phyloP scores from a whole-genome alignment of 1,140 invertebrate genomes.

The Oncopodura yosiiana region DNA sequence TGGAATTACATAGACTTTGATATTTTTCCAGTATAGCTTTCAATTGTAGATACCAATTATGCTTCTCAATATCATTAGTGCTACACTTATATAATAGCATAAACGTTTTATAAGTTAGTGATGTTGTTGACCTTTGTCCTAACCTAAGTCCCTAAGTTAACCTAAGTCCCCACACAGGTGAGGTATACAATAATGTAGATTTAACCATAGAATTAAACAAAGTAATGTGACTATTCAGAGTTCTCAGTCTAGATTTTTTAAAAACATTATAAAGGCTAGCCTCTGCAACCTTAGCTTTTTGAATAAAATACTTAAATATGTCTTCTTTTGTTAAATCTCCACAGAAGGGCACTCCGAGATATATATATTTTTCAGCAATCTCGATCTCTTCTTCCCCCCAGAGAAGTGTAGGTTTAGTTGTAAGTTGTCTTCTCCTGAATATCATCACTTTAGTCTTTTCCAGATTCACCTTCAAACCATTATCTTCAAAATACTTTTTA shows the following conservation, averaged over 20 bases:
- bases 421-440: background rate
- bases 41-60: too few relatives aligned
- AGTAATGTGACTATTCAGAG: background rate
- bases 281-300: conserved; percentile 11
- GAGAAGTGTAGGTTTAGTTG: background rate
- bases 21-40: too few relatives aligned
- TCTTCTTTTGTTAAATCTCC: background rate
- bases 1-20: too few relatives aligned
- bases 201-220: conserved; percentile 5
- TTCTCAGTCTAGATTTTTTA: background rate
- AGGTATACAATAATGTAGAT: too few relatives aligned
- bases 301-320: background rate
- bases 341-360: conserved; percentile 17
- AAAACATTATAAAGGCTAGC: background rate
- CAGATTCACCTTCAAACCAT: conserved; percentile 6
- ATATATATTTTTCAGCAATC: conserved; percentile 4
- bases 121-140: too few relatives aligned
- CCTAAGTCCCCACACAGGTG: too few relatives aligned
- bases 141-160: too few relatives aligned
- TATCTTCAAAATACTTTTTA: background rate
- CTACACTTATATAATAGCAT: too few relatives aligned
- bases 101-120: too few relatives aligned
- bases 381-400: conserved; percentile 8
- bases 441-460: conserved; percentile 14
- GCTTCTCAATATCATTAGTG: too few relatives aligned